Base-by-base conservation (phyloP, 35 echinoderm and acorn worm species). In the Amphiura filiformis region DNA sequence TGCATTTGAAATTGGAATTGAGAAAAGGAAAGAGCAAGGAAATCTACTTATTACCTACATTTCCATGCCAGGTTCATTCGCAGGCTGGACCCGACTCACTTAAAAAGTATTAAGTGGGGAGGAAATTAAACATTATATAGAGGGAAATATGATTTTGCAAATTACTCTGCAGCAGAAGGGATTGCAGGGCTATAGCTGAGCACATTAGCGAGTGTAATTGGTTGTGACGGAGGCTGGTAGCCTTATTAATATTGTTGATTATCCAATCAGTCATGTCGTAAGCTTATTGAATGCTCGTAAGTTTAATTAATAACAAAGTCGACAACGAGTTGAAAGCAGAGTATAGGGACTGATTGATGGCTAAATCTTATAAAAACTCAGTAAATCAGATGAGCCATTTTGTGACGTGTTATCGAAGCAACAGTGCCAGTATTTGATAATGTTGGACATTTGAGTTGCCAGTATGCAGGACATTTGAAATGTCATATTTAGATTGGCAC, bases 41-140 rank as follows among this genome's bases (percentile, higher is more conserved):
- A 70, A 70, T 70, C 61, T n/a, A 70, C 61, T 70, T 70, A 70
- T 70, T 70, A 23, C 61, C 61, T n/a, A 70, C 61, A 70, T 70
- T 26, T 70, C 61, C 61, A 70, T 70, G 61, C 4, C 15, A 23
- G 28, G 61, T 70, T 70, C 61, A 70, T n/a, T 2, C 61, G 7
- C 15, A 26, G 61, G 61, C 61, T 70, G 61, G 26, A n/a, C 61
- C 4, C 61, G 26, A n/a, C 7, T 11, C 17, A 23, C 61, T 13
- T 70, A 26, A 26, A 70, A 70, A 13, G 61, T 30, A 70, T 70
- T 26, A 2, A 70, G 61, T n/a, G 28, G 15, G 7, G 61, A 70
- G 61, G 61, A 70, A 70, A 70, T 70, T 70, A 18, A 70, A 70
- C 61, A 70, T 70, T 70, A 70, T 18, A 70, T 26, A 13, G 61